Conservation (phyloP, 2,888 invertebrate species). For the Steromphala cineraria region DNA sequence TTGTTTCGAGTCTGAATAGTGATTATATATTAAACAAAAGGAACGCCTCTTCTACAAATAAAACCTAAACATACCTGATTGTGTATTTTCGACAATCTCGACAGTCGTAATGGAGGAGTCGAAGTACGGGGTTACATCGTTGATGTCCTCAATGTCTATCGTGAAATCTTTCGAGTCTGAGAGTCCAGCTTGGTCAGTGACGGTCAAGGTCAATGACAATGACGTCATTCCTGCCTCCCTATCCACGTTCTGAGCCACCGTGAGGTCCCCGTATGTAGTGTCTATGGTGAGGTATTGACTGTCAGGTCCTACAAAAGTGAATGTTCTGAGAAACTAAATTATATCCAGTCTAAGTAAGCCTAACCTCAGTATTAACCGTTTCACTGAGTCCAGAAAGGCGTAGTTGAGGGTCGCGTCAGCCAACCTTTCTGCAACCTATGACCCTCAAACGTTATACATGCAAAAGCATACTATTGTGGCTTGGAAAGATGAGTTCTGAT, state of each 20-base stretch:
- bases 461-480: too few relatives aligned
- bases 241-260: not conserved
- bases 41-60: too few relatives aligned
- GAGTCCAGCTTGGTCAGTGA: slow-evolving; percentile 8
- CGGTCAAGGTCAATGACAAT: slow-evolving; percentile 1
- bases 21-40: too few relatives aligned
- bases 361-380: too few relatives aligned
- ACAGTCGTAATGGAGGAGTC: not conserved
- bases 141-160: not conserved
- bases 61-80: not conserved
- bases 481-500: too few relatives aligned
- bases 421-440: too few relatives aligned
- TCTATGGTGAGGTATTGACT: not conserved
- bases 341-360: too few relatives aligned
- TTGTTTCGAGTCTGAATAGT: too few relatives aligned
- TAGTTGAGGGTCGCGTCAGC: too few relatives aligned
- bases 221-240: not conserved
- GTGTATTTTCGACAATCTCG: not conserved
- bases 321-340: too few relatives aligned
- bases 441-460: too few relatives aligned
- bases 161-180: not conserved
- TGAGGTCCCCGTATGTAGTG: not conserved
- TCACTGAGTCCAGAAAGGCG: too few relatives aligned
- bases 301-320: not conserved
- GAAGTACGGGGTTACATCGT: not conserved